Conservation (phyloP, 2,888 invertebrate species). For the Phortica magna region DNA sequence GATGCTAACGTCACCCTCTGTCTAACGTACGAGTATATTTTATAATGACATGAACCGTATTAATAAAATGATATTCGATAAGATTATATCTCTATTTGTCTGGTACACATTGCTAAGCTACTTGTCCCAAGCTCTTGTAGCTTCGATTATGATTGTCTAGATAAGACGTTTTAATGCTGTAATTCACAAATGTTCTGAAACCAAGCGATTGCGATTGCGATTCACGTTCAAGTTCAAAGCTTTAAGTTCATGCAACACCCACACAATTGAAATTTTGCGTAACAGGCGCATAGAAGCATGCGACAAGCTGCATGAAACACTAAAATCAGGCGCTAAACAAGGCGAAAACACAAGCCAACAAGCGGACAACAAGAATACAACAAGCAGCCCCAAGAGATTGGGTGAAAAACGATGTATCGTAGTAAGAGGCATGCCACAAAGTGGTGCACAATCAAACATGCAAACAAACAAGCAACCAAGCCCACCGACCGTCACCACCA, state of each 20-base stretch:
- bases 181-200: slow-evolving; percentile 40
- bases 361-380: slow-evolving; percentile 22
- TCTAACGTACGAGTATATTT: slow-evolving; percentile 27
- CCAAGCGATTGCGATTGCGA: neutral
- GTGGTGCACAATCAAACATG: neutral
- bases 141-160: too few relatives aligned
- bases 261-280: slow-evolving; percentile 59
- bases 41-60: slow-evolving; percentile 50
- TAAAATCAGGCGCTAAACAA: slow-evolving; percentile 17
- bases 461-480: neutral
- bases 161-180: slow-evolving; percentile 41
- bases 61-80: slow-evolving; percentile 70
- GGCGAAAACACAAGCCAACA: neutral
- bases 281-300: slow-evolving; percentile 67
- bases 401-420: neutral
- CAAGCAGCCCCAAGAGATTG: slow-evolving; percentile 30
- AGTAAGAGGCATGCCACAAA: slow-evolving; percentile 1
- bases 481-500: neutral
- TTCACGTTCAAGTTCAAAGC: neutral
- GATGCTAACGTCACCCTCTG: slow-evolving; percentile 39
- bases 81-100: slow-evolving; percentile 61
- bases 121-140: slow-evolving; percentile 41
- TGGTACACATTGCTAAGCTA: slow-evolving; percentile 43
- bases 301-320: slow-evolving; percentile 21
- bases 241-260: slow-evolving; percentile 59